These are phyloP conservation scores for Philonicus albiceps DNA, from an alignment of 2,888 invertebrate species.

Conservation along the genomic window DNA sequence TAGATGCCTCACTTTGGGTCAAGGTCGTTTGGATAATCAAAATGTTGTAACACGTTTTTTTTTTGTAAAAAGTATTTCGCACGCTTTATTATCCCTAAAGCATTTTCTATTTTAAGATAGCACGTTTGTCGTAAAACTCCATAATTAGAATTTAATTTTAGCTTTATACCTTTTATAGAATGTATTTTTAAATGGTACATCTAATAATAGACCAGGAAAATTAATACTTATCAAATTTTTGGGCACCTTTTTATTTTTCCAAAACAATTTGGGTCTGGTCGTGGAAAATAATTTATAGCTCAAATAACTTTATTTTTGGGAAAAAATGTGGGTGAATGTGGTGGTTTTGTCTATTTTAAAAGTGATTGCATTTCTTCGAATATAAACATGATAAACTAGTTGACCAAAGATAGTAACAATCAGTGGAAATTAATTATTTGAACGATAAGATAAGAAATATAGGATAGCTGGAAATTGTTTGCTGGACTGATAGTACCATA, in stretches of 20 bases:
- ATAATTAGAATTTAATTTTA: not conserved
- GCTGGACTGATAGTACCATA: not conserved
- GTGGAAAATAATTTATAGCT: not conserved
- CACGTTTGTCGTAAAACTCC: not conserved
- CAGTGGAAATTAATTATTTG: not conserved
- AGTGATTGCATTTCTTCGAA: not conserved
- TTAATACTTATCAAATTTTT: not conserved
- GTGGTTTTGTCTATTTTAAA: not conserved
- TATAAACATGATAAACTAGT: not conserved
- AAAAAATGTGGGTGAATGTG: not conserved
- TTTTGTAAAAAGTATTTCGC: not conserved
- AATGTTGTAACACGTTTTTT: not conserved
- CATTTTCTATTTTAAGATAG: not conserved
- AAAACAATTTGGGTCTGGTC: not conserved
- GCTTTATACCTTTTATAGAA: not conserved
- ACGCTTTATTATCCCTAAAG: not conserved
- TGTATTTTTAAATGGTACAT: not conserved
- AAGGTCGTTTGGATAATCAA: not conserved
- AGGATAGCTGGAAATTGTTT: not conserved
- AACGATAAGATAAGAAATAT: not conserved
- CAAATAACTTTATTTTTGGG: not conserved
- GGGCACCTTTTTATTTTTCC: not conserved
- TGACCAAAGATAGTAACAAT: not conserved
- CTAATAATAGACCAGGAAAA: not conserved
- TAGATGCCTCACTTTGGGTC: not conserved